These are phyloP conservation scores for Rynchops niger DNA, from an alignment of 2,113 vertebrate species.

Conservation along the genomic window DNA sequence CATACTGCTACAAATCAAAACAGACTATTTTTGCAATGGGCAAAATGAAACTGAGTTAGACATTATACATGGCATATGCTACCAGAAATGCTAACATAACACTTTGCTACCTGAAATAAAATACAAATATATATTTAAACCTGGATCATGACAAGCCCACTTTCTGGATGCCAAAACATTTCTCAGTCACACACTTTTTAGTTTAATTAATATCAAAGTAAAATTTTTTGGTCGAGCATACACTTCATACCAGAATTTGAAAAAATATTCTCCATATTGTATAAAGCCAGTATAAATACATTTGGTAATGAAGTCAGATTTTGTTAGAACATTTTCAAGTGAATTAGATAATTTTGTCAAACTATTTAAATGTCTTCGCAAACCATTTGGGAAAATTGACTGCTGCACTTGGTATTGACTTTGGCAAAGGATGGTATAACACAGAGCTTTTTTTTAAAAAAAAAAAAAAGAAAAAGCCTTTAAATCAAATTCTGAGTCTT, in stretches of 20 bases:
- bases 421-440: constrained; percentile 84
- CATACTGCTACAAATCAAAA: constrained; percentile 42
- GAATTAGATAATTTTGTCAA: constrained; percentile 96
- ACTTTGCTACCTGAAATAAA: constrained; percentile 54
- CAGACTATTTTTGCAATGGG: constrained; percentile 54
- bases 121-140: constrained; percentile 12
- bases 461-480: constrained; percentile 55
- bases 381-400: constrained; percentile 88
- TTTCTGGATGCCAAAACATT: constrained; percentile 50
- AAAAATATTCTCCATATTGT: constrained; percentile 11
- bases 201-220: constrained; percentile 65
- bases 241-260: constrained; percentile 34
- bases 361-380: constrained; percentile 92
- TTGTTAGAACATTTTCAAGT: constrained; percentile 87
- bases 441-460: constrained; percentile 64
- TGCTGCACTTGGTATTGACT: constrained; percentile 85
- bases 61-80: neutral
- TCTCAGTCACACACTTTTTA: constrained; percentile 52
- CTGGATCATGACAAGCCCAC: neutral
- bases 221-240: constrained; percentile 48
- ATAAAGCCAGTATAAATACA: constrained; percentile 91
- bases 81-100: constrained; percentile 21
- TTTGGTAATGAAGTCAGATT: constrained; percentile 94
- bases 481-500: constrained; percentile 83
- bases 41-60: constrained; percentile 38